Evolutionary conservation across 1,140 invertebrate genomes (phyloP), one percentile per base, ranked within the genome.

Genomic region (Dolichoris vasculosae): DNA sequence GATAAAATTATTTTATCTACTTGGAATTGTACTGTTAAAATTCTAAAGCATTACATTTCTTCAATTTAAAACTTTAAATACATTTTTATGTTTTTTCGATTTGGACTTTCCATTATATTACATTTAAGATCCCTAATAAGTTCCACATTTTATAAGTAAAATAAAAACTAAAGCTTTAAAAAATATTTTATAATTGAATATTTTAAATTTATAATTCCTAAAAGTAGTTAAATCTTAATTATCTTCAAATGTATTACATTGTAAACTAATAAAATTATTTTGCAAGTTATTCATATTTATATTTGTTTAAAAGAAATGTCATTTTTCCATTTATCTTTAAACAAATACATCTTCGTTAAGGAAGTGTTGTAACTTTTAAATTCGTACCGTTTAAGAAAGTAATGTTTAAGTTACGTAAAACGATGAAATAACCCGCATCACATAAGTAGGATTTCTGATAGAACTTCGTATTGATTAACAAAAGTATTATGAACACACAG

Each of bases 371-470:
- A 46, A 76, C 43, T 46, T 48, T 76, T 23, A 76, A 76, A 76
- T 76, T 43, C 46, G 15, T 76, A 46, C 26, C 40, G 23, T 40
- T 75, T 43, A 26, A 77, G 30, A 77, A 46, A 51, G 38, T 77
- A 77, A 51, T 77, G 23, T 51, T 77, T 55, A 51, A 51, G 26
- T 51, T 51, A 51, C 48, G 17, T 51, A 51, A 51, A 46, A 77
- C 7, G 77, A 63, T 79, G 48, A 26, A 48, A 63, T 79, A 79
- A 79, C 77, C n/a, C 55, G 55, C 17, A 38, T 79, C 48, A 23
- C 30, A 35, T 40, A 32, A 63, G 17, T 30, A 46, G 26, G 40
- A 30, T 43, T 64, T 79, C 77, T 35, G 59, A 79, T 43, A 64
- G 59, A 67, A 32, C 67, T 64, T 67, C 35, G 11, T 63, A 23